These are phyloP conservation scores for Conchocele bisecta DNA, from an alignment of 2,888 invertebrate species.

Conservation along the genomic window DNA sequence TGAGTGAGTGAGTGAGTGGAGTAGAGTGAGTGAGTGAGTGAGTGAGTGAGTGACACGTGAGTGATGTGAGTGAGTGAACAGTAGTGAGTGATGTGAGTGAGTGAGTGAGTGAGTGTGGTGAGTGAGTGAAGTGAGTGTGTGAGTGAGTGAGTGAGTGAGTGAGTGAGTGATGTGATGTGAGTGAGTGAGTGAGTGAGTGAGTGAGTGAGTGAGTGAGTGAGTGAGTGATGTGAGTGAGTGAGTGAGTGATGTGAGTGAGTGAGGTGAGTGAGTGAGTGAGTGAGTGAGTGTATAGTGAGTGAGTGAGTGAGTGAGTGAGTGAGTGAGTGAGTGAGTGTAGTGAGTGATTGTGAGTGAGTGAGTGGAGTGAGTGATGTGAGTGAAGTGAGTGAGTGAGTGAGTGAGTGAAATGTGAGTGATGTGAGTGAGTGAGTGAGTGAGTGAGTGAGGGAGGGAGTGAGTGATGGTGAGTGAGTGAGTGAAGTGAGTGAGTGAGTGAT, in stretches of 20 bases:
- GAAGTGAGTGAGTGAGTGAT: conserved; percentile 3
- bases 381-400: conserved; percentile 28
- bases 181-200: no score
- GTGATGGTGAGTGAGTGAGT: conserved; percentile 1
- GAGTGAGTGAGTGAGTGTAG: no score
- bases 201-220: no score
- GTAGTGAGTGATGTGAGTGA: no score
- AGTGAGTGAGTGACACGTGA: not conserved
- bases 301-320: no score
- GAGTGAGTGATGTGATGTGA: no score
- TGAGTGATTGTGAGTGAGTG: conserved; percentile 44
- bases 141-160: conserved; percentile 11
- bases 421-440: conserved; percentile 1
- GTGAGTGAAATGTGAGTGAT: not conserved
- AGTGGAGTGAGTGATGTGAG: conserved; percentile 36
- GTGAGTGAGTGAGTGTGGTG: not conserved
- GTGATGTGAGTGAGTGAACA: conserved; percentile 3
- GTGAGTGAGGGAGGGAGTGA: not conserved
- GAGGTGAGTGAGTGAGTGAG: no score
- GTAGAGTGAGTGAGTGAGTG: conserved; percentile 35
- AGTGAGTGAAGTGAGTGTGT: not conserved
- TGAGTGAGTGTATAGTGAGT: no score
- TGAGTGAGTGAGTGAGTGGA: conserved; percentile 40
- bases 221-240: no score
- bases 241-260: no score